Base-by-base conservation (phyloP, 2,113 vertebrate genomes). In the Chloroceryle aenea region DNA sequence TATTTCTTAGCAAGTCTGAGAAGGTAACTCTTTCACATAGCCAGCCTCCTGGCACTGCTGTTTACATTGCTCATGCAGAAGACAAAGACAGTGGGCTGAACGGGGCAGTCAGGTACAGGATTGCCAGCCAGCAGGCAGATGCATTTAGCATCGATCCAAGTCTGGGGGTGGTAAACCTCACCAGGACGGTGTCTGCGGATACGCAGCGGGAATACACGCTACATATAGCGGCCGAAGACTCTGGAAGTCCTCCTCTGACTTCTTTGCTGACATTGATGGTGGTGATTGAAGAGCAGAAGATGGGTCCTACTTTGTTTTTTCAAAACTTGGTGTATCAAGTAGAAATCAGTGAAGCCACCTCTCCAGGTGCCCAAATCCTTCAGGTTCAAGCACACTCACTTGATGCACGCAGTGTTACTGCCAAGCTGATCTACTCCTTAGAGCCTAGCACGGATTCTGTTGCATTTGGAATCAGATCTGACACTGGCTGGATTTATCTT, bases 81-180 rank as follows among this genome's bases (percentile, higher is more conserved):
- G 99, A 99, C 94, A 82, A 81, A n/a, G 99, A 99, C 97, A 98
- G 98, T 8, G 98, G 98, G 3, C 91, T 82, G 26, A 99, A 99
- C 10, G 99, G 99, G 13, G 94, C 85, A 20, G 84, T 99, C 79
- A 97, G 53, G n/a, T 99, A 99, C 16, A 71, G 95, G 47, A 94
- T 99, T 21, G 95, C 48, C 45, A 93, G 85, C 36, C 94, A 94
- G 40, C 87, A 82, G 18, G 96, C 94, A 12, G 77, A 95, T 10
- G 7, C 90, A 11, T 99, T 99, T 88, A 88, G 77, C 23, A 94
- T 99, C 7, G 98, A 99, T 92, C 79, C 78, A 1, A 61, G 43
- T 34, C 96, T 98, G 1, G 99, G 99, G 15, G 97, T 98, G 4
- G 83, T 99, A 38, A 98, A 91, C 7, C 98, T 99, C 43, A 98